Evolutionary conservation across 2,113 vertebrate species (phyloP), one percentile per base, ranked within the genome.

Genomic region (Urocolius indicus): DNA sequence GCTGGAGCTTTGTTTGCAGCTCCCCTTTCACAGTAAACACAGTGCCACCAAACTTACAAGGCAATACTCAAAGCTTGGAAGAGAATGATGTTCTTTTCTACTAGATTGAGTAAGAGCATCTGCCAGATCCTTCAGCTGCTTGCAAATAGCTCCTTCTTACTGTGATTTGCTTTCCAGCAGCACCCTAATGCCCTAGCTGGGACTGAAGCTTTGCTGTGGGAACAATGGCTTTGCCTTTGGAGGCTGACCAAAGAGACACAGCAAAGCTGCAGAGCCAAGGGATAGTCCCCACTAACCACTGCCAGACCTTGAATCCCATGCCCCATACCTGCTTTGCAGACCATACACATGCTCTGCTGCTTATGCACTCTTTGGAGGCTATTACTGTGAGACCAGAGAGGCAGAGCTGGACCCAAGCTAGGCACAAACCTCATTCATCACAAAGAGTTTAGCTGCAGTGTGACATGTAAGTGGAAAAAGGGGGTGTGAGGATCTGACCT

Each of bases 1-100:
- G 59, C 46, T 38, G 36, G 63, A 41, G 69, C 83, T 92, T 88
- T 96, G 91, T 93, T 94, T 91, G 79, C 74, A 89, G 83, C 36
- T 96, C 54, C 17, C 18, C 18, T 78, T 77, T 89, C 67, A 94
- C 83, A 13, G 85, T 57, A 89, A 89, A 83, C 75, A 83, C 30
- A 8, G 48, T 6, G 8, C 22, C 55, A 65, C 21, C 26, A 24
- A 87, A 49, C 0, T 0, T 54, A 45, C 38, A 68, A 55, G 86
- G 27, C 20, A 62, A 9, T 26, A 21, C 27, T 36, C 68, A 24
- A 13, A 84, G 57, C 29, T 8, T 76, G 66, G 85, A 48, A 95
- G 72, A 68, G 19, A 77, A 52, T 19, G 10, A 5, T 55, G 22
- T 6, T 13, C 26, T 93, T 84, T 91, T 58, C 54, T 34, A 34